A percentile compares a stretch with the other conserved stretches of the same genome.
Evolutionary conservation across 2,888 invertebrate genomes (phyloP).

Genomic region (Drosophila rubida): DNA sequence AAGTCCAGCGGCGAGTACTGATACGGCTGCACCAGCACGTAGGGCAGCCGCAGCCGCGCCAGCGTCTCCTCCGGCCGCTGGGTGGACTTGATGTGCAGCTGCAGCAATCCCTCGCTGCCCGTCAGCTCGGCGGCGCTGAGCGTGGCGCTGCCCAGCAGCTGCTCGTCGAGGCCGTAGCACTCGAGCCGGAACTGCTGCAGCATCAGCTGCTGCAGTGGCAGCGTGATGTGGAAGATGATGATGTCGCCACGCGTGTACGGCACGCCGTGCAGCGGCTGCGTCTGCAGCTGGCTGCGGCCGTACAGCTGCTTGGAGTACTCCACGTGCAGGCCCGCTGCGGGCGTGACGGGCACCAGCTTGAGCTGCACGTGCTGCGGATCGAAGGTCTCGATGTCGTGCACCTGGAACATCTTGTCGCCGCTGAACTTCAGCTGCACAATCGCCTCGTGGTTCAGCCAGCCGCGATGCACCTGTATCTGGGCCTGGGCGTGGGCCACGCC

Average conservation of each 20-base stretch:
- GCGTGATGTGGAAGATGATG: slow-evolving; percentile 81
- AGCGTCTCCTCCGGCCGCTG: slow-evolving; percentile 89
- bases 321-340: slow-evolving; percentile 62
- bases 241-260: slow-evolving; percentile 77
- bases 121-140: slow-evolving; percentile 91
- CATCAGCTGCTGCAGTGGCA: slow-evolving; percentile 65
- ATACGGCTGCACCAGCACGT: slow-evolving; percentile 85
- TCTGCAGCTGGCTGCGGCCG: slow-evolving; percentile 71
- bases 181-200: slow-evolving; percentile 68
- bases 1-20: slow-evolving; percentile 88
- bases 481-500: slow-evolving; percentile 48
- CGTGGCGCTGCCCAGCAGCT: slow-evolving; percentile 93
- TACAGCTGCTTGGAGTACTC: slow-evolving; percentile 81
- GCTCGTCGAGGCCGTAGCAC: slow-evolving; percentile 64
- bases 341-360: slow-evolving; percentile 83
- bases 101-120: slow-evolving; percentile 90
- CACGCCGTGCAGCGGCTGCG: slow-evolving; percentile 72
- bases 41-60: slow-evolving; percentile 89
- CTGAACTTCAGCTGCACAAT: slow-evolving; percentile 92
- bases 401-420: slow-evolving; percentile 89
- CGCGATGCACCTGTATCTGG: slow-evolving; percentile 87
- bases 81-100: slow-evolving; percentile 90
- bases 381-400: slow-evolving; percentile 86
- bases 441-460: slow-evolving; percentile 92
- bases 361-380: slow-evolving; percentile 84